Evolutionary conservation across 2,888 invertebrate genomes (phyloP).

Genomic region (Synanthedon tipuliformis): DNA sequence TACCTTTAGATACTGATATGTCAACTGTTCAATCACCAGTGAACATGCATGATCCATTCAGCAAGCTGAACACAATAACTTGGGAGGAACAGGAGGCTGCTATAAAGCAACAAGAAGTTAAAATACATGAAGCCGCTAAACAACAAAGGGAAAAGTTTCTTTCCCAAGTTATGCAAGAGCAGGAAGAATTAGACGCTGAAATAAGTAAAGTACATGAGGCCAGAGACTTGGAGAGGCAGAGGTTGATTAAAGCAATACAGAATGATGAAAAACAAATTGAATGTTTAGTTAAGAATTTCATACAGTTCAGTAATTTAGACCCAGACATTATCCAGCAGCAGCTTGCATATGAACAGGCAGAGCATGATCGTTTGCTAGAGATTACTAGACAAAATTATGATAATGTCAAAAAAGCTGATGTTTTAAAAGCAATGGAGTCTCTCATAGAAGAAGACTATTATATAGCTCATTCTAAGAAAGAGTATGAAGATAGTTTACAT

Average conservation of each 20-base stretch:
- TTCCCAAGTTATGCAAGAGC: constrained; percentile 67
- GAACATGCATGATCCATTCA: constrained; percentile 39
- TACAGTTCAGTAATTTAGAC: constrained; percentile 67
- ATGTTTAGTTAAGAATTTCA: constrained; percentile 73
- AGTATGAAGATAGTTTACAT: constrained; percentile 74
- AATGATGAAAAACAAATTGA: constrained; percentile 75
- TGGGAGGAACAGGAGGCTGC: constrained; percentile 75
- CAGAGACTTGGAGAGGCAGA: constrained; percentile 73
- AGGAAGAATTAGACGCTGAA: constrained; percentile 74
- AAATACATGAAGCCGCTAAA: constrained; percentile 73
- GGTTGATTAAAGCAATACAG: constrained; percentile 72
- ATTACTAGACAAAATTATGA: constrained; percentile 70
- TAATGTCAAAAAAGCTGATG: constrained; percentile 74
- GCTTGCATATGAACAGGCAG: constrained; percentile 74
- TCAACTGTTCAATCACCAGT: constrained; percentile 33
- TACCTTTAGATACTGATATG: constrained; percentile 29
- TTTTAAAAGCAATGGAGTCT: constrained; percentile 78
- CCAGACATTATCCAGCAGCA: constrained; percentile 74
- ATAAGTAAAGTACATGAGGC: constrained; percentile 76
- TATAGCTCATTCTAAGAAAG: constrained; percentile 69
- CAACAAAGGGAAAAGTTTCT: constrained; percentile 72
- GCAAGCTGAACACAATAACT: constrained; percentile 31
- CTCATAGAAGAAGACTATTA: constrained; percentile 75
- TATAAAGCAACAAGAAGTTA: constrained; percentile 73
- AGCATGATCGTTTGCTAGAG: constrained; percentile 75